phyloP scores from a whole-genome alignment of 2,888 invertebrate species.

The Baronia brevicornis region DNA sequence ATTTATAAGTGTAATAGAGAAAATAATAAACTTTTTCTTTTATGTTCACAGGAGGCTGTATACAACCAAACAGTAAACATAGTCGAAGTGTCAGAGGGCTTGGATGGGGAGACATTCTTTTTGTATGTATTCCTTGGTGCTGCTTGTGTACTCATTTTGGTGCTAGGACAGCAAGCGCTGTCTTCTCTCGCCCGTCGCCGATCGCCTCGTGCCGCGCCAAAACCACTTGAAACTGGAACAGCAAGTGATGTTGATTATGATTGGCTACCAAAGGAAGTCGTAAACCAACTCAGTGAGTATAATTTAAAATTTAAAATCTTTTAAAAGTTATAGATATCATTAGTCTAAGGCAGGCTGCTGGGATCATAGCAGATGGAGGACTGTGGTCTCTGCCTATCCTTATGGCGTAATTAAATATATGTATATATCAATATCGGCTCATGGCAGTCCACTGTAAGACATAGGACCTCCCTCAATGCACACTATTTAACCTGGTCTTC shows the following conservation, averaged over 20 bases:
- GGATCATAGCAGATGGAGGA: too few relatives aligned
- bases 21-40: conserved; percentile 3
- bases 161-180: conserved; percentile 91
- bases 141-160: conserved; percentile 88
- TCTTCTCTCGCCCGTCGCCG: conserved; percentile 88
- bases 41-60: conserved; percentile 86
- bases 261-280: conserved; percentile 96
- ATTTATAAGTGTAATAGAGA: too few relatives aligned
- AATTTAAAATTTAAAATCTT: background rate
- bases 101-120: conserved; percentile 99
- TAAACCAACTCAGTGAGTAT: conserved; percentile 87
- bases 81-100: conserved; percentile 95
- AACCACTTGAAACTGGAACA: conserved; percentile 93
- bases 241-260: conserved; percentile 97
- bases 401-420: too few relatives aligned
- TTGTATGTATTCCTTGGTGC: conserved; percentile 96
- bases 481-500: too few relatives aligned
- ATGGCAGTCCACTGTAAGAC: too few relatives aligned
- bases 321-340: background rate
- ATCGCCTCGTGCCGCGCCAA: conserved; percentile 68
- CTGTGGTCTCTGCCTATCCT: too few relatives aligned
- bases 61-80: conserved; percentile 98
- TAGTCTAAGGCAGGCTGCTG: too few relatives aligned
- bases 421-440: too few relatives aligned
- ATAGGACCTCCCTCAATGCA: too few relatives aligned